Conservation (phyloP, 2,888 invertebrate species). For the Eristalinus aeneus region DNA sequence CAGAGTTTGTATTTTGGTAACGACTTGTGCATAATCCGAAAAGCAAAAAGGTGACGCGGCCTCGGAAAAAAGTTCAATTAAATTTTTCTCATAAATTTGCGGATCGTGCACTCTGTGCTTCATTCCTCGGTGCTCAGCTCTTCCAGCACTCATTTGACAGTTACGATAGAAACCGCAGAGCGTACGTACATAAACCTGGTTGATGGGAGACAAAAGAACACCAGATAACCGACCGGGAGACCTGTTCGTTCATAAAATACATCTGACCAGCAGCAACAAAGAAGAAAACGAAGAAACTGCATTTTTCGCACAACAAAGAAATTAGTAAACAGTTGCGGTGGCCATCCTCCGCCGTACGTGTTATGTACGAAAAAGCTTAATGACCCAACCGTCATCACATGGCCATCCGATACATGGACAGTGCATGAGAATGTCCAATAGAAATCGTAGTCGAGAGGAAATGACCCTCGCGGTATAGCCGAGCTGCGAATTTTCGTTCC, state of each 20-base stretch:
- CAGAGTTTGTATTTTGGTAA: neutral
- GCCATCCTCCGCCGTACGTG: neutral
- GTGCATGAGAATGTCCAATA: constrained; percentile 25
- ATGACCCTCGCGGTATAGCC: constrained; percentile 24
- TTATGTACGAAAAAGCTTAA: constrained; percentile 34
- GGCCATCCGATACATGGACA: constrained; percentile 28
- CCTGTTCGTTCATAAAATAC: neutral
- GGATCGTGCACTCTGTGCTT: neutral
- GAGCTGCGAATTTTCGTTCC: constrained; percentile 24
- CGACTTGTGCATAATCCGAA: neutral
- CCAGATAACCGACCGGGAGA: neutral
- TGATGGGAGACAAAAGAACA: neutral
- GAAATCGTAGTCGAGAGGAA: constrained; percentile 47
- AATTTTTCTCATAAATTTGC: neutral
- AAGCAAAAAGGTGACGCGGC: neutral
- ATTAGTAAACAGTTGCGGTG: constrained; percentile 25
- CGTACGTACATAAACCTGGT: neutral
- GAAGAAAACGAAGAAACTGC: neutral
- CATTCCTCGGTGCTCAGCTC: neutral
- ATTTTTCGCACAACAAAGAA: constrained; percentile 31
- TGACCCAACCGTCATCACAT: constrained; percentile 36
- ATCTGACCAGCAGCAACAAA: neutral
- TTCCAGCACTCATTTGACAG: neutral
- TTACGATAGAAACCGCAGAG: neutral
- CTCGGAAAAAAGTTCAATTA: neutral